Percentiles rank a stretch among this genome's conserved stretches.
These are phyloP conservation scores for Silurus meridionalis DNA, from an alignment of 2,113 vertebrate genomes.

Conservation along the genomic window DNA sequence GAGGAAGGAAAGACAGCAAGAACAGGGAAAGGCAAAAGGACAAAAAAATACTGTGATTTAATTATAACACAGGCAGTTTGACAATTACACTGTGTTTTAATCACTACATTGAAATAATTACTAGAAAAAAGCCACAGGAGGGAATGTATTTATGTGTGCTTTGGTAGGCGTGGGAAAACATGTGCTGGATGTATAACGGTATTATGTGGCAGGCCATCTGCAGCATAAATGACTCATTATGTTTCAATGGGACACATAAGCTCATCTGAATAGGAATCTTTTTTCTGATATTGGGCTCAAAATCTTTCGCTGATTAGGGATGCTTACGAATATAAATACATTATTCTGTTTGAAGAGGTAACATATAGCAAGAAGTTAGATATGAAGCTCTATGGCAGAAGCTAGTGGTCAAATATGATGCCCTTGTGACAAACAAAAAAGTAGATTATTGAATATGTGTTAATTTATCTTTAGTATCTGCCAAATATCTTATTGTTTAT, in stretches of 20 bases:
- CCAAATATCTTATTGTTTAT: no score
- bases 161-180: not conserved
- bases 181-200: conserved; percentile 17
- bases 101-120: conserved; percentile 48
- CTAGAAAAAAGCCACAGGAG: conserved; percentile 20
- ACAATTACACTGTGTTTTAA: conserved; percentile 45
- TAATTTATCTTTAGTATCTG: not conserved
- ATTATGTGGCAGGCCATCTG: conserved; percentile 23
- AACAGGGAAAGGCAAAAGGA: conserved; percentile 5
- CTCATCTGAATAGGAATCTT: not conserved
- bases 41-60: conserved; percentile 33
- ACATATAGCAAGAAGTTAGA: not conserved
- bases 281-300: conserved; percentile 12
- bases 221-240: conserved; percentile 30
- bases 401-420: not conserved
- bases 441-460: not conserved
- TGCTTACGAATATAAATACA: not conserved
- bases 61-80: conserved; percentile 47
- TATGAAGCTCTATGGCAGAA: not conserved
- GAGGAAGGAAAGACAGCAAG: conserved; percentile 32
- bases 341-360: not conserved
- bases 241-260: conserved; percentile 13
- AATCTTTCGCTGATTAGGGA: not conserved
- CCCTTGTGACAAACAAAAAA: not conserved
- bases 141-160: conserved; percentile 19